phyloP scores from a whole-genome alignment of 30 jellyfish, hydroid and myxozoan genomes.

The Sanderia malayensis region DNA sequence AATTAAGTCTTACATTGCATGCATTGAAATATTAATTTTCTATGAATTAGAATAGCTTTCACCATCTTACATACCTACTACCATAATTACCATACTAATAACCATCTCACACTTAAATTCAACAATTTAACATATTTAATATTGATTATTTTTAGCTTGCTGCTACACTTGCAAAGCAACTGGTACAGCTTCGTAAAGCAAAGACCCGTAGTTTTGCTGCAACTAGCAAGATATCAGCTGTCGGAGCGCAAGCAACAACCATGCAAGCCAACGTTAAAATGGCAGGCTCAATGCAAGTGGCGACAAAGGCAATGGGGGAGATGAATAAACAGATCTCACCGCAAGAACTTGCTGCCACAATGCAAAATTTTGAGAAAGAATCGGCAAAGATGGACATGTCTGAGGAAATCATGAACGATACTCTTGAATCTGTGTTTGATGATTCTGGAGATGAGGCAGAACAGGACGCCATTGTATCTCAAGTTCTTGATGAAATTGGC shows the following conservation, averaged over 20 bases:
- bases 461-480: slow-evolving; percentile 96
- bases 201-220: slow-evolving; percentile 76
- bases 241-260: slow-evolving; percentile 86
- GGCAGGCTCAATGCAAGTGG: slow-evolving; percentile 97
- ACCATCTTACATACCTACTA: too few species aligned
- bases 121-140: too few species aligned
- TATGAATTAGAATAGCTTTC: too few species aligned
- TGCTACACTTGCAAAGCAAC: slow-evolving; percentile 88
- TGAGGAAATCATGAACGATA: slow-evolving; percentile 92
- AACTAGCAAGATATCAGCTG: slow-evolving; percentile 68
- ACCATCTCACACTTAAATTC: too few species aligned
- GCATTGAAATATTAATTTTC: too few species aligned
- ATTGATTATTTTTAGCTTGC: slow-evolving; percentile 67
- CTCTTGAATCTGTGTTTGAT: slow-evolving; percentile 78
- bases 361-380: slow-evolving; percentile 92
- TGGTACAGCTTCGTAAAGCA: slow-evolving; percentile 76
- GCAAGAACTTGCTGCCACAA: slow-evolving; percentile 71
- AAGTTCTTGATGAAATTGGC: slow-evolving; percentile 96
- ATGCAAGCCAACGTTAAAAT: slow-evolving; percentile 93
- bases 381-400: slow-evolving; percentile 93
- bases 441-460: slow-evolving; percentile 98
- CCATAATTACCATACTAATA: too few species aligned
- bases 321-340: slow-evolving; percentile 90
- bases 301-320: slow-evolving; percentile 94
- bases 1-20: too few species aligned